These are phyloP conservation scores for Athripsodes cinereus DNA, from an alignment of 2,888 invertebrate species.

Conservation along the genomic window DNA sequence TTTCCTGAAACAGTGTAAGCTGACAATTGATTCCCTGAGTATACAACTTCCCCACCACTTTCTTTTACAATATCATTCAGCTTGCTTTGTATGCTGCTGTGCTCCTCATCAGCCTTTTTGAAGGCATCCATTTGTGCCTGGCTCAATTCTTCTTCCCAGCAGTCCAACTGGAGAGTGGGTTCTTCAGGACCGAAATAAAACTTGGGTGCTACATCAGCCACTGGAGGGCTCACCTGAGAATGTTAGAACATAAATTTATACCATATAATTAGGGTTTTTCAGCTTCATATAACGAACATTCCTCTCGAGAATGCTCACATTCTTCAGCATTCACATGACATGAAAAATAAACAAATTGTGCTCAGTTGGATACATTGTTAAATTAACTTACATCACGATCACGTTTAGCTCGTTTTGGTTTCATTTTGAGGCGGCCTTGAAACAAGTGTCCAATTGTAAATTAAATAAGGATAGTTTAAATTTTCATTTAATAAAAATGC, in stretches of 20 bases:
- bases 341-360: no score
- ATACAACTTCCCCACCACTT: constrained; percentile 58
- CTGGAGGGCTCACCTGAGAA: constrained; percentile 8
- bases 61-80: constrained; percentile 53
- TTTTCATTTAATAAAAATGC: no score
- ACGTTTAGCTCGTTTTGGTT: constrained; percentile 19
- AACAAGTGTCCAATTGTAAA: no score
- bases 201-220: background rate
- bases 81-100: constrained; percentile 57
- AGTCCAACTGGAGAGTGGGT: constrained; percentile 59
- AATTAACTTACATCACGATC: constrained; percentile 19
- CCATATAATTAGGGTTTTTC: background rate
- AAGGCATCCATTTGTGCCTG: constrained; percentile 58
- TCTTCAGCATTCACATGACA: no score
- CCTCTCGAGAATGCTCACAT: no score
- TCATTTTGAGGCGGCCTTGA: constrained; percentile 16
- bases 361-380: no score
- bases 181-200: constrained; percentile 44
- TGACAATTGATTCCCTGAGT: constrained; percentile 59
- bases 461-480: no score
- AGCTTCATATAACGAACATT: no score
- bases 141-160: constrained; percentile 65
- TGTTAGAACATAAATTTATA: background rate
- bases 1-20: constrained; percentile 58
- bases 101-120: constrained; percentile 60